phyloP scores from a whole-genome alignment of 2,113 vertebrate species.

The Festucalex cinctus region DNA sequence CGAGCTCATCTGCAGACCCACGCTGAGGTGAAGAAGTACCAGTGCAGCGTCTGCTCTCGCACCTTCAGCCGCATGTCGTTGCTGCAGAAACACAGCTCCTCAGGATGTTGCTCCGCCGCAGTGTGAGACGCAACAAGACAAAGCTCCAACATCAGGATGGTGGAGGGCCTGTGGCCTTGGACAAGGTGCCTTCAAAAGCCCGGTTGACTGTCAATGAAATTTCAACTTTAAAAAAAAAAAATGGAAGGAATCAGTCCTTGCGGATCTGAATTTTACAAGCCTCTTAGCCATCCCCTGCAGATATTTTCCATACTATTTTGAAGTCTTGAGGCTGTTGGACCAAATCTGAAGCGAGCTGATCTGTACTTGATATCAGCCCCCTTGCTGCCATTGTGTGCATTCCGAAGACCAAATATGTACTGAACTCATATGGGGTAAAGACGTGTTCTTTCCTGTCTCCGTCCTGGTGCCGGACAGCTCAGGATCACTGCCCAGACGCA shows the following conservation, averaged over 20 bases:
- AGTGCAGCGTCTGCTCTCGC: constrained; percentile 86
- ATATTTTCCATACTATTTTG: constrained; percentile 21
- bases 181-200: constrained; percentile 15
- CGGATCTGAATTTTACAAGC: constrained; percentile 50
- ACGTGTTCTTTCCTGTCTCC: constrained; percentile 57
- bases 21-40: constrained; percentile 96
- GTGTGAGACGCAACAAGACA: constrained; percentile 44
- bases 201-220: constrained; percentile 34
- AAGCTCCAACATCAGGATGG: constrained; percentile 31
- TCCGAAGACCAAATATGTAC: constrained; percentile 60
- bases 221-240: constrained; percentile 38
- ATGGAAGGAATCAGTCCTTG: constrained; percentile 39
- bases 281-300: constrained; percentile 35
- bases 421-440: constrained; percentile 51
- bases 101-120: constrained; percentile 81
- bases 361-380: constrained; percentile 40
- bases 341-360: constrained; percentile 49
- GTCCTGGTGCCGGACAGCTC: constrained; percentile 56
- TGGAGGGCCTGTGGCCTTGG: constrained; percentile 21
- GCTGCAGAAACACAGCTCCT: constrained; percentile 91
- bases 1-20: constrained; percentile 97
- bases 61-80: constrained; percentile 98
- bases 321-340: constrained; percentile 48
- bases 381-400: constrained; percentile 49
- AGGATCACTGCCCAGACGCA: constrained; percentile 61